Conservation (phyloP, 2,113 vertebrate species). For the Nestor notabilis region DNA sequence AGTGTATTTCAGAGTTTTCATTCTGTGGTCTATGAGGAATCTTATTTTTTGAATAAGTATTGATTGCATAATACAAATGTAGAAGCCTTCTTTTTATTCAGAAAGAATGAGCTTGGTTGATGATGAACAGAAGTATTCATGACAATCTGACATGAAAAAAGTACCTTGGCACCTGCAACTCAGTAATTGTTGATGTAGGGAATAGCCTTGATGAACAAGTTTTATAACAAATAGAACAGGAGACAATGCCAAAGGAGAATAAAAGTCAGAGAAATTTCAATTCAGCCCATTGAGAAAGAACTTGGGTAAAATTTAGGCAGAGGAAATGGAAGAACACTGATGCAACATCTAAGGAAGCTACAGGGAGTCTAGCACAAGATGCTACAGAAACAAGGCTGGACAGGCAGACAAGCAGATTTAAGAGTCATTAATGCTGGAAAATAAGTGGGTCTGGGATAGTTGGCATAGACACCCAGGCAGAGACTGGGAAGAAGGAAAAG, state of each 20-base stretch:
- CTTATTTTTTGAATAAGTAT: slow-evolving; percentile 71
- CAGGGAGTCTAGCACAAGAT: background rate
- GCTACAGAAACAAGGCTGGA: background rate
- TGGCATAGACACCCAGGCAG: background rate
- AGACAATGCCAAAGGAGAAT: background rate
- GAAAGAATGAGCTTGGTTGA: slow-evolving; percentile 59
- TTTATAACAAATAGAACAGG: background rate
- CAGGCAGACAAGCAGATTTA: background rate
- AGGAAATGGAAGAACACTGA: background rate
- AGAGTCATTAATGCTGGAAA: background rate
- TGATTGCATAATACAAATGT: slow-evolving; percentile 49
- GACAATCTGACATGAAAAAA: slow-evolving; percentile 22
- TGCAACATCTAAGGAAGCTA: background rate
- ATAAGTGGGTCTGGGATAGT: background rate
- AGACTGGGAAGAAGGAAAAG: background rate
- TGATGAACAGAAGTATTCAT: background rate
- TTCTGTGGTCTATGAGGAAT: slow-evolving; percentile 32
- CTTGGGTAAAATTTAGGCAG: background rate
- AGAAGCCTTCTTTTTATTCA: slow-evolving; percentile 57
- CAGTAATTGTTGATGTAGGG: slow-evolving; percentile 32
- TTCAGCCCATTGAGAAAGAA: background rate
- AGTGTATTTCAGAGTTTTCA: slow-evolving; percentile 48
- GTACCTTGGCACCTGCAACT: slow-evolving; percentile 14
- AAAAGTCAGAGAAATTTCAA: background rate
- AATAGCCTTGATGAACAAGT: background rate